phyloP scores from a whole-genome alignment of 2,888 invertebrate genomes.

The Lasioglossum lativentre region DNA sequence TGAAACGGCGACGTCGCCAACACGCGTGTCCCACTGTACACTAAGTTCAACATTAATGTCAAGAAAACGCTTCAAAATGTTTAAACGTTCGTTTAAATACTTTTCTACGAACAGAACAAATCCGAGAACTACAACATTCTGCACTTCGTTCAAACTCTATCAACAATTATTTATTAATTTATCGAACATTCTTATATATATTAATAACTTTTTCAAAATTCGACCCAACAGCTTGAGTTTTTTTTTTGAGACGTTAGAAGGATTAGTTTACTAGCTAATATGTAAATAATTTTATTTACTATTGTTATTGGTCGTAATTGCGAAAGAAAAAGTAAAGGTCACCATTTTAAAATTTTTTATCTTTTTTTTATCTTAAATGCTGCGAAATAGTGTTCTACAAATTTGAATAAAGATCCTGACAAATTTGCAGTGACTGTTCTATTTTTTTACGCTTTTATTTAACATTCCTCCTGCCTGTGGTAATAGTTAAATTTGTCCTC shows the following conservation, averaged over 20 bases:
- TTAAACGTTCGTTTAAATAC: not conserved
- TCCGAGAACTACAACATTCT: not conserved
- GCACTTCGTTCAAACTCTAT: not conserved
- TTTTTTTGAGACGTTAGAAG: no score
- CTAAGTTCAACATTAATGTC: not conserved
- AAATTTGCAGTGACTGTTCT: not conserved
- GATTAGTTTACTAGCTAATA: no score
- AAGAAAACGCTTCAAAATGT: not conserved
- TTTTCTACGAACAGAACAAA: not conserved
- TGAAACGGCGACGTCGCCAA: conserved; percentile 47
- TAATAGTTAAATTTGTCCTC: not conserved
- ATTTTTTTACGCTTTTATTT: not conserved
- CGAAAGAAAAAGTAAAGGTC: no score
- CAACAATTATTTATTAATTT: no score
- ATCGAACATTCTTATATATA: no score
- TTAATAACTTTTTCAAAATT: no score
- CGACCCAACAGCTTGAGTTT: no score
- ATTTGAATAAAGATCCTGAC: not conserved
- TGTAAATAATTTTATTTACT: no score
- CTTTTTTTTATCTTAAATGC: no score
- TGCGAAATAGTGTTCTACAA: not conserved
- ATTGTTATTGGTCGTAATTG: no score
- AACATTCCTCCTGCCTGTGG: not conserved
- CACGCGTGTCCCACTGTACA: conserved; percentile 22
- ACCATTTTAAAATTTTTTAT: no score